Base-by-base conservation (phyloP, 2,888 invertebrate species). In the Mechanitis messenoides region DNA sequence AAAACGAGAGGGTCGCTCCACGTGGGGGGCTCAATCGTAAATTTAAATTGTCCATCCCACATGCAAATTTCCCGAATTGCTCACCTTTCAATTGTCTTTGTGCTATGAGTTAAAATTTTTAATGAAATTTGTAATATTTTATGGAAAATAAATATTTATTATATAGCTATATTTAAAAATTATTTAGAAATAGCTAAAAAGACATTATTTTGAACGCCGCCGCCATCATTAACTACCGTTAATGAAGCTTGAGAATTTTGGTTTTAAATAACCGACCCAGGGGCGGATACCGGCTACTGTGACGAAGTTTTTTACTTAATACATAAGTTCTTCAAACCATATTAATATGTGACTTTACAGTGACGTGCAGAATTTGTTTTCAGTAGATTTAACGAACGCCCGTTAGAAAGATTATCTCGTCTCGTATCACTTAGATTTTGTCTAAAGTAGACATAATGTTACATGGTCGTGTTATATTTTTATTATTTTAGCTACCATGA, bases 11-110 rank as follows among this genome's bases (percentile, higher is more conserved):
- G 88, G 87, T 85, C 82, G 83, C 72, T 69, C 75, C 79, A 73
- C 79, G 68, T 73, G 70, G 80, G 83, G 85, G 87, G 84, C 69
- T 80, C 80, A 85, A 85, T 83, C 89, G 88, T 88, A 89, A 90
- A 89, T 90, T 88, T 86, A 87, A 88, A 89, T 87, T 86, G 88
- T 87, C 84, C 86, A 85, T 83, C 83, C 84, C 83, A 83, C 83
- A 88, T 87, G 88, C 83, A 87, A 88, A 88, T 89, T 87, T 85
- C 78, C 79, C 73, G 77, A 78, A 73, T 75, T 74, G 76, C 74
- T 6, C 74, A 79, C 83, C 79, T 80, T 84, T 82, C 84, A 82
- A 84, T 83, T 80, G 82, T 74, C 75, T 76, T 69, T 66, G 68
- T 65, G 54, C 60, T 60, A 60, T 59, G 72, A 73, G 72, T 31